Base-by-base conservation (phyloP, 2,888 invertebrate genomes). In the Nemapogon koenigi region DNA sequence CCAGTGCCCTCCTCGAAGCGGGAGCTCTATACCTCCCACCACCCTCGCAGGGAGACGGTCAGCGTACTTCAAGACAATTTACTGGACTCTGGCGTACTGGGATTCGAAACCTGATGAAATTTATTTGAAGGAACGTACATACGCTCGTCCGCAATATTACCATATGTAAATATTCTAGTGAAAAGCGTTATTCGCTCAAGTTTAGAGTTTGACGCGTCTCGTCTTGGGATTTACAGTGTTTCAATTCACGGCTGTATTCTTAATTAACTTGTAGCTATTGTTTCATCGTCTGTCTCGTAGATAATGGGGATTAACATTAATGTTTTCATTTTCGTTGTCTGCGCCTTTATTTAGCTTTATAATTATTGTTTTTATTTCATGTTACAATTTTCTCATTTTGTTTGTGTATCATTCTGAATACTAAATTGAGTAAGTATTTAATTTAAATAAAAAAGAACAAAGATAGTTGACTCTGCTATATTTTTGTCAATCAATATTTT, bases 41-140 rank as follows among this genome's bases (percentile, higher is more conserved):
- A 52, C 49, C 15, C 54, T 61, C 55, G 52, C 51, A 52, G 55
- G 19, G 25, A 18, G 32, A 29, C 33, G 29, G 35, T 75, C 72
- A 18, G 35, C 18, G 35, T 73, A 70, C 73, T 72, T 71, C 70
- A 75, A 76, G 75, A 76, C 75, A 75, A 75, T 75, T 75, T 73
- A 76, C 72, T 64, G 70, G 61, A 62, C 66, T 63, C 58, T 62
- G 62, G 59, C 58, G 62, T 52, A 55, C 59, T 50, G 64, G 71
- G 67, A 65, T 65, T 64, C 64, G 63, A 13, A 17, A 36, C 47
- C 56, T 62, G 65, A 68, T 68, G 68, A 71, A 72, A 71, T 73
- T 75, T 75, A 72, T 73, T 71, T 65, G 62, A 61, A 63, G 58
- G 56, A 63, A 65, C 60, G 43, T 49, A 46, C 46, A 43, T 45